Evolutionary conservation across 2,888 invertebrate species (phyloP).

Genomic region (Ichneumoninae sp.): DNA sequence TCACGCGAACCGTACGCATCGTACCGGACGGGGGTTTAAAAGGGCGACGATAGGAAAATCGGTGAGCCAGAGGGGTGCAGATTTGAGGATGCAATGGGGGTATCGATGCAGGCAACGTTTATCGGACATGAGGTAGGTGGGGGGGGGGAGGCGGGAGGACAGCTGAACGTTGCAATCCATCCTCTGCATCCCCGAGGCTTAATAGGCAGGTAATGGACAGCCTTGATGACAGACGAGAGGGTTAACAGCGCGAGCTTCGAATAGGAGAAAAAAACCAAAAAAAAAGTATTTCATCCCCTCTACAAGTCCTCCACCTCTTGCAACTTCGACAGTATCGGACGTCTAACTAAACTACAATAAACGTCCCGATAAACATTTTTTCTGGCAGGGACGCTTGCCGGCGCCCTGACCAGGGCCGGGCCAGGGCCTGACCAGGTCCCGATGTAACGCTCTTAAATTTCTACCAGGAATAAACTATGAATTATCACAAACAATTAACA

Average conservation of each 20-base stretch:
- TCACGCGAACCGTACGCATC: neutral
- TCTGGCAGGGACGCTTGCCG: too few relatives aligned
- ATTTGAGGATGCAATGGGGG: slow-evolving; percentile 32
- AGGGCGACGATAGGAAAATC: slow-evolving; percentile 19
- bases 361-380: too few relatives aligned
- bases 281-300: slow-evolving; percentile 12
- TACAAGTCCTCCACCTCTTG: neutral
- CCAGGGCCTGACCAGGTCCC: too few relatives aligned
- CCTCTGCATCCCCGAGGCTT: slow-evolving; percentile 70
- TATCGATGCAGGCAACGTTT: slow-evolving; percentile 59
- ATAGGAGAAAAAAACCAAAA: neutral
- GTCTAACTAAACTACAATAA: neutral
- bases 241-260: slow-evolving; percentile 39
- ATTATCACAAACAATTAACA: neutral
- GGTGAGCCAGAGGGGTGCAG: slow-evolving; percentile 22
- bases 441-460: too few relatives aligned
- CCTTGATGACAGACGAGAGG: slow-evolving; percentile 77
- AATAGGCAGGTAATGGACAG: slow-evolving; percentile 79
- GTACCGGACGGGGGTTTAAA: neutral
- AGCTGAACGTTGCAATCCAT: slow-evolving; percentile 67
- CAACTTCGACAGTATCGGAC: neutral
- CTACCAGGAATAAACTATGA: neutral
- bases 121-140: neutral
- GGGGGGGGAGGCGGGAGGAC: slow-evolving; percentile 57
- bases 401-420: too few relatives aligned